A percentile compares a stretch with the other conserved stretches of the same genome.
Conservation (phyloP, 2,113 vertebrate species). For the Rhinogobius similis region DNA sequence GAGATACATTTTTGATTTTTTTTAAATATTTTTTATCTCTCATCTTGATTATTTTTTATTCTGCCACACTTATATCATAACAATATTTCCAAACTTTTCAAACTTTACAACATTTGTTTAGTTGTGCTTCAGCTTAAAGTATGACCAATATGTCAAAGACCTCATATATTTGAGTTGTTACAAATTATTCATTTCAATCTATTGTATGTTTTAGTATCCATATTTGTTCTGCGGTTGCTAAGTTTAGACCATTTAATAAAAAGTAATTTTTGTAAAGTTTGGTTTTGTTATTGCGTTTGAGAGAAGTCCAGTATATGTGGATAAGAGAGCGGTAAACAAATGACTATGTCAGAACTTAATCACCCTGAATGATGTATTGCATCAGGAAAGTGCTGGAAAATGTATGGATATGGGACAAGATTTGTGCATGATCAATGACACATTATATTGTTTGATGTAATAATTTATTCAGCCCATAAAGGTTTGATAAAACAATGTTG, state of each 20-base stretch:
- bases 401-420: conserved; percentile 71
- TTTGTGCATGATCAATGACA: conserved; percentile 81
- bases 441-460: conserved; percentile 90
- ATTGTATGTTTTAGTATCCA: background rate
- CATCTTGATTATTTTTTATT: too few species aligned
- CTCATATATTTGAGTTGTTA: too few species aligned
- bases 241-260: conserved; percentile 14
- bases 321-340: conserved; percentile 72
- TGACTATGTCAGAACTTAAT: conserved; percentile 74
- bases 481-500: conserved; percentile 99
- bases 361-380: conserved; percentile 69
- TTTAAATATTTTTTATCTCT: too few species aligned
- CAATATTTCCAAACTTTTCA: too few species aligned
- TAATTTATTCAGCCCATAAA: conserved; percentile 99
- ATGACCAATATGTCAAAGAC: too few species aligned
- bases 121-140: too few species aligned
- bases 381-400: conserved; percentile 74
- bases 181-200: background rate
- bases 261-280: conserved; percentile 45
- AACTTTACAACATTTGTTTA: too few species aligned
- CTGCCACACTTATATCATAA: background rate
- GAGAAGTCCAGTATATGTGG: conserved; percentile 56
- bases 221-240: background rate
- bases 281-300: background rate
- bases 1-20: background rate